These are phyloP conservation scores for Ricordea florida DNA, from an alignment of 92 coral and sea anemone genomes.

Conservation along the genomic window DNA sequence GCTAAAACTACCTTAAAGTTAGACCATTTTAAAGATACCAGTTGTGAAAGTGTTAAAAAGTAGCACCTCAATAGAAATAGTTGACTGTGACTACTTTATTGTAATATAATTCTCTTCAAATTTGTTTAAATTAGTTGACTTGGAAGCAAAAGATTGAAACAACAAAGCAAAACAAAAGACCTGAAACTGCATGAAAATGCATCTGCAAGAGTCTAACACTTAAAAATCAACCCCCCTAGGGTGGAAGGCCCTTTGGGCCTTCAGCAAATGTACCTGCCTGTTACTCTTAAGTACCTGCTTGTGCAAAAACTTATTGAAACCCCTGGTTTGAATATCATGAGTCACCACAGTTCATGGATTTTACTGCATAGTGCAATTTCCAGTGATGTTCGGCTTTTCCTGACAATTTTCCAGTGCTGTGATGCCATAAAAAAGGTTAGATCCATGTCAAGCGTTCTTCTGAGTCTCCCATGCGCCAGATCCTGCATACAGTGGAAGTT, in stretches of 20 bases:
- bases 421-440: too few relatives aligned
- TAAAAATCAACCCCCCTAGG: background rate
- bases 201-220: background rate
- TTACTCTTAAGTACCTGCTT: conserved; percentile 18
- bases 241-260: background rate
- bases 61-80: too few relatives aligned
- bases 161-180: conserved; percentile 32
- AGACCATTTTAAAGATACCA: too few relatives aligned
- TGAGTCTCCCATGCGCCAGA: too few relatives aligned
- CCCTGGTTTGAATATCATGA: conserved; percentile 7
- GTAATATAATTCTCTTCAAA: background rate
- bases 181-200: conserved; percentile 17
- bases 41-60: too few relatives aligned
- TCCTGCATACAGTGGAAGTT: too few relatives aligned
- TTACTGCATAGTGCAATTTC: too few relatives aligned
- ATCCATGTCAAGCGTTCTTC: too few relatives aligned
- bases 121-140: conserved; percentile 2
- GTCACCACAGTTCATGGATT: too few relatives aligned
- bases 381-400: too few relatives aligned
- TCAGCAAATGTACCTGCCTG: conserved; percentile 13
- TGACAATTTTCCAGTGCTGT: too few relatives aligned
- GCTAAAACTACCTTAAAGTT: background rate
- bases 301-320: conserved; percentile 34
- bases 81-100: too few relatives aligned
- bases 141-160: conserved; percentile 16